phyloP scores from a whole-genome alignment of 2,113 vertebrate genomes.

The Tyrannus savana region DNA sequence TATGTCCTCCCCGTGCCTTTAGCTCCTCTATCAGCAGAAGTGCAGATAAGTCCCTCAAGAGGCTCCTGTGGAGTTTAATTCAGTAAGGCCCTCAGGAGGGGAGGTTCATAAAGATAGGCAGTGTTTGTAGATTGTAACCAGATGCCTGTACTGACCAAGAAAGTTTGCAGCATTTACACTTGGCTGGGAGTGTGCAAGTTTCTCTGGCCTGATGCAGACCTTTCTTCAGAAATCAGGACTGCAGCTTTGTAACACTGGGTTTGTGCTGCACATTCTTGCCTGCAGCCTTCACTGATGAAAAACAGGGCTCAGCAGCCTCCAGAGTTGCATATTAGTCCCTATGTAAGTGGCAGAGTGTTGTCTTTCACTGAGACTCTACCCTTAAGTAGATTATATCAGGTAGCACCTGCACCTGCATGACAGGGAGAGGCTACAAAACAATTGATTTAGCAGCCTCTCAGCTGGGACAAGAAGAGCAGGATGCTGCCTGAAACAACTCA shows the following conservation, averaged over 20 bases:
- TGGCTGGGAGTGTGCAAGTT: background rate
- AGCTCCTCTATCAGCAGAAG: constrained; percentile 26
- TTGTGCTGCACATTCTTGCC: background rate
- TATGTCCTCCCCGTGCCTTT: background rate
- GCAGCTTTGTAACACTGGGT: background rate
- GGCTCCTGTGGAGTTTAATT: background rate
- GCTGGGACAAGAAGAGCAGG: background rate
- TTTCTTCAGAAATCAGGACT: background rate
- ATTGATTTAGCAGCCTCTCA: background rate
- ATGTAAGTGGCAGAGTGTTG: accelerated
- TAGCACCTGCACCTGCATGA: background rate
- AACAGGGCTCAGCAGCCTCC: background rate
- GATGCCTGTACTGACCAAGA: background rate
- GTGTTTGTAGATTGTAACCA: constrained; percentile 38
- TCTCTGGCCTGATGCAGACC: background rate
- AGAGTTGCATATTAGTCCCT: background rate
- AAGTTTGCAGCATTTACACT: background rate
- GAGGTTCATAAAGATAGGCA: background rate
- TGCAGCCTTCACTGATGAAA: background rate
- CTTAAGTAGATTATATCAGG: background rate
- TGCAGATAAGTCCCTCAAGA: constrained; percentile 15
- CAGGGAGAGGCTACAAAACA: background rate
- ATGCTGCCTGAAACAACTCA: background rate
- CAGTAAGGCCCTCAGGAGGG: background rate
- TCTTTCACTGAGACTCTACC: background rate